These are phyloP conservation scores for Polypterus senegalus DNA, from an alignment of 2,113 vertebrate species.

Conservation along the genomic window DNA sequence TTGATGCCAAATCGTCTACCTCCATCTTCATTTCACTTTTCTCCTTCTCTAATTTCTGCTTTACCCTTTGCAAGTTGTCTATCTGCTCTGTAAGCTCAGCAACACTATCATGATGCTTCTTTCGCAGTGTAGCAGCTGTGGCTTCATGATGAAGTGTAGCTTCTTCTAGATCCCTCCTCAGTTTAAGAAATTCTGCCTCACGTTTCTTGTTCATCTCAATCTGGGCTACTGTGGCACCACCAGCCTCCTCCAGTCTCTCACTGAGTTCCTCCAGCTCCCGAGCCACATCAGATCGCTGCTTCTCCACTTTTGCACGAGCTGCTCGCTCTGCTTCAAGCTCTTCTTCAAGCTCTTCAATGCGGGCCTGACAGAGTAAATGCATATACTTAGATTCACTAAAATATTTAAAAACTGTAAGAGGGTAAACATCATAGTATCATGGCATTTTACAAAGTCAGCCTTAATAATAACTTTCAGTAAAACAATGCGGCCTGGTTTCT, in stretches of 20 bases:
- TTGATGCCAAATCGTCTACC: constrained; percentile 69
- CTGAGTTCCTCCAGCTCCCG: constrained; percentile 83
- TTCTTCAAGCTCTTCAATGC: constrained; percentile 79
- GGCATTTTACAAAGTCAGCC: no score
- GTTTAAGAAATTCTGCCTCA: constrained; percentile 64
- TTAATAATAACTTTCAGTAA: no score
- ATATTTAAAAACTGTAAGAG: no score
- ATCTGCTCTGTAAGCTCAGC: constrained; percentile 78
- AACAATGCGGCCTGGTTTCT: no score
- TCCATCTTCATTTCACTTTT: constrained; percentile 81
- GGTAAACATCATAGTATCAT: no score
- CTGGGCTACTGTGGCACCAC: constrained; percentile 61
- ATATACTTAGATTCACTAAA: neutral
- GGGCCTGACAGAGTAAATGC: constrained; percentile 45
- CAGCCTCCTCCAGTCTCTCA: constrained; percentile 75
- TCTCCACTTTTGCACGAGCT: constrained; percentile 69
- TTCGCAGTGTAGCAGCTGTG: constrained; percentile 51
- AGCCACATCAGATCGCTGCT: constrained; percentile 69
- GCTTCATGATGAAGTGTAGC: constrained; percentile 71
- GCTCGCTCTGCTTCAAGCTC: constrained; percentile 79
- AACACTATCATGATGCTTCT: constrained; percentile 67
- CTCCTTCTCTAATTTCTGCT: constrained; percentile 88
- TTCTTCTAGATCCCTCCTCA: constrained; percentile 80
- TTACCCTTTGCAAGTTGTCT: constrained; percentile 72
- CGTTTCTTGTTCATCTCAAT: constrained; percentile 77